phyloP scores from a whole-genome alignment of 2,888 invertebrate species.

The Lobophora halterata region DNA sequence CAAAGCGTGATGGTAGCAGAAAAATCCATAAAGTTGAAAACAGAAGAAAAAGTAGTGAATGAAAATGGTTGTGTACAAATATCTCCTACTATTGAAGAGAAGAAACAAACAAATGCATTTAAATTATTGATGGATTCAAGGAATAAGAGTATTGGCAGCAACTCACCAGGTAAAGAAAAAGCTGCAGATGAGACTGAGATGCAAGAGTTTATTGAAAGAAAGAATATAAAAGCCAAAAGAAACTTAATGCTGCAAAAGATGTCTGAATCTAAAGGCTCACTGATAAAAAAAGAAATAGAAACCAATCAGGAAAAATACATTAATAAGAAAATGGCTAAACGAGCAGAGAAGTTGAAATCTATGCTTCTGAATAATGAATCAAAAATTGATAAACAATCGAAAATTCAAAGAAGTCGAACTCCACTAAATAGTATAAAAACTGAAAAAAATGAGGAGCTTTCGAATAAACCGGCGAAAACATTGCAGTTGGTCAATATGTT shows the following conservation, averaged over 20 bases:
- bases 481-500: conserved; percentile 55
- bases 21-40: conserved; percentile 21
- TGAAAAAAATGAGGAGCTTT: conserved; percentile 21
- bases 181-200: conserved; percentile 40
- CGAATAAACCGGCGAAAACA: conserved; percentile 34
- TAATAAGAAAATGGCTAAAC: conserved; percentile 79
- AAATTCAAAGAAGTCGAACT: conserved; percentile 17
- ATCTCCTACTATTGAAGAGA: conserved; percentile 37
- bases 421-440: conserved; percentile 19
- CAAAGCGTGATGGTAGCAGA: conserved; percentile 32
- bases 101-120: conserved; percentile 80
- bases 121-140: conserved; percentile 85
- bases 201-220: conserved; percentile 48
- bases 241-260: conserved; percentile 80
- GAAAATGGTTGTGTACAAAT: conserved; percentile 16
- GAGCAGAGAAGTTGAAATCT: conserved; percentile 80
- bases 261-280: conserved; percentile 83
- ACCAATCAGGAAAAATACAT: conserved; percentile 80
- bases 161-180: conserved; percentile 82
- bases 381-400: conserved; percentile 31
- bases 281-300: conserved; percentile 80
- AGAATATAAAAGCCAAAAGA: conserved; percentile 65
- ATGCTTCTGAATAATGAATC: conserved; percentile 57
- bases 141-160: conserved; percentile 82
- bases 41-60: conserved; percentile 11